Conservation (phyloP, 1,140 invertebrate species). For the Drosophila kikkawai region DNA sequence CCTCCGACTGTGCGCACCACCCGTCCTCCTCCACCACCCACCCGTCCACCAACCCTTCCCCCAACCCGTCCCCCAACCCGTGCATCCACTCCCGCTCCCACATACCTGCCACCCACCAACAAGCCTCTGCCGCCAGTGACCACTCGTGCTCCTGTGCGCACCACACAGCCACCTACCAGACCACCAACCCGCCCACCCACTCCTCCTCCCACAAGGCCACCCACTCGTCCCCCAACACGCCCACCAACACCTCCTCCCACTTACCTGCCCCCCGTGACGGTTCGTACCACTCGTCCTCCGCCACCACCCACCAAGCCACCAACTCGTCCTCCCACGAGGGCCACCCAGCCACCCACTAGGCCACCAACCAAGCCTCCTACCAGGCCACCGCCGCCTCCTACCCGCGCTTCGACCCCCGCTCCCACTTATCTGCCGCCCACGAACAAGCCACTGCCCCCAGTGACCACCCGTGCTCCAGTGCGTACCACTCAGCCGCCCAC, state of each 20-base stretch:
- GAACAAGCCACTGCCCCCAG: conserved; percentile 3
- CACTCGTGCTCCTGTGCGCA: conserved; percentile 31
- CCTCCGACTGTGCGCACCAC: conserved; percentile 53
- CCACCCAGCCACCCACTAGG: conserved; percentile 40
- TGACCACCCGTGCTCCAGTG: conserved; percentile 1
- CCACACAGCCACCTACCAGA: conserved; percentile 47
- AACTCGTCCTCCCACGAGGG: conserved; percentile 33
- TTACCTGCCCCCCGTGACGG: conserved; percentile 41
- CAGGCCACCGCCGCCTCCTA: conserved; percentile 27
- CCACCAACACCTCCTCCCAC: conserved; percentile 35
- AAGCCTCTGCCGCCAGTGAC: conserved; percentile 55
- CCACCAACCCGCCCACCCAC: conserved; percentile 25
- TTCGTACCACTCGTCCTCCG: conserved; percentile 33
- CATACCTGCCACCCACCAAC: conserved; percentile 68
- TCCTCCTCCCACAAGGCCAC: conserved; percentile 14
- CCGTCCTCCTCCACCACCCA: conserved; percentile 27
- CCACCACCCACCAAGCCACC: conserved; percentile 37
- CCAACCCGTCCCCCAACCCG: conserved; percentile 33
- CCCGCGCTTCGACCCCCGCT: not conserved
- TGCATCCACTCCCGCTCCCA: conserved; percentile 30
- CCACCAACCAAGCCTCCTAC: conserved; percentile 49
- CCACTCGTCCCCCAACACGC: conserved; percentile 23
- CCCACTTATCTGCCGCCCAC: conserved; percentile 9
- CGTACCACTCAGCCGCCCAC: conserved; percentile 19
- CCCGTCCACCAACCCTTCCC: conserved; percentile 37